Conservation (phyloP, 2,113 vertebrate species). For the Corythornis vintsioides region DNA sequence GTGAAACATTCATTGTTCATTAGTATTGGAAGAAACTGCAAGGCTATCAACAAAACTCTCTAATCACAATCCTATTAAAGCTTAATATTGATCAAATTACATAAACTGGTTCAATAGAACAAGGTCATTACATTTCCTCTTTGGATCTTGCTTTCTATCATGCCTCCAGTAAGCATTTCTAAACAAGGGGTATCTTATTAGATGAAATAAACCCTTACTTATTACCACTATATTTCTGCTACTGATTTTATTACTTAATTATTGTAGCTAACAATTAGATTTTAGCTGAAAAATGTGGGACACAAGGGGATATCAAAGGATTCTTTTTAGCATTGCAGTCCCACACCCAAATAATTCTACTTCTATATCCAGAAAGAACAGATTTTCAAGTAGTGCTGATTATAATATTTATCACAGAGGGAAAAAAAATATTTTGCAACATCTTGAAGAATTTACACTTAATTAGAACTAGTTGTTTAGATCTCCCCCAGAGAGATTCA, state of each 20-base stretch:
- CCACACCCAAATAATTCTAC: background rate
- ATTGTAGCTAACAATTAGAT: background rate
- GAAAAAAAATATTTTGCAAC: background rate
- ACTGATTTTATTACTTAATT: slow-evolving; percentile 24
- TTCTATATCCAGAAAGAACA: background rate
- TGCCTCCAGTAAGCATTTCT: background rate
- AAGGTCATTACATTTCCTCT: slow-evolving; percentile 46
- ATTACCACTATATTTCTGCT: slow-evolving; percentile 3
- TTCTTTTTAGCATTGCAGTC: background rate
- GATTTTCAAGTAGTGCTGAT: background rate
- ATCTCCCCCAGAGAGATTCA: background rate
- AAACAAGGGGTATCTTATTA: slow-evolving; percentile 17
- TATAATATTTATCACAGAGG: background rate
- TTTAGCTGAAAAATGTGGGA: background rate
- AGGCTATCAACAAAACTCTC: slow-evolving; percentile 41
- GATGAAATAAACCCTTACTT: slow-evolving; percentile 25
- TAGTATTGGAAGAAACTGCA: slow-evolving; percentile 25
- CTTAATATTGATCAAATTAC: slow-evolving; percentile 62
- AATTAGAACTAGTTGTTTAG: background rate
- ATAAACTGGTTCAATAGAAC: slow-evolving; percentile 57
- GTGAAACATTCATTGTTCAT: background rate
- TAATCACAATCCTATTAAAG: slow-evolving; percentile 45
- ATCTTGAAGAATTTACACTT: background rate
- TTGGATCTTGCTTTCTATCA: background rate
- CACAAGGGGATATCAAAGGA: background rate